A percentile compares a stretch with the other conserved stretches of the same genome.
Evolutionary conservation across 2,797 vertebrate species (phyloP).

Genomic region (Hybognathus amarus): DNA sequence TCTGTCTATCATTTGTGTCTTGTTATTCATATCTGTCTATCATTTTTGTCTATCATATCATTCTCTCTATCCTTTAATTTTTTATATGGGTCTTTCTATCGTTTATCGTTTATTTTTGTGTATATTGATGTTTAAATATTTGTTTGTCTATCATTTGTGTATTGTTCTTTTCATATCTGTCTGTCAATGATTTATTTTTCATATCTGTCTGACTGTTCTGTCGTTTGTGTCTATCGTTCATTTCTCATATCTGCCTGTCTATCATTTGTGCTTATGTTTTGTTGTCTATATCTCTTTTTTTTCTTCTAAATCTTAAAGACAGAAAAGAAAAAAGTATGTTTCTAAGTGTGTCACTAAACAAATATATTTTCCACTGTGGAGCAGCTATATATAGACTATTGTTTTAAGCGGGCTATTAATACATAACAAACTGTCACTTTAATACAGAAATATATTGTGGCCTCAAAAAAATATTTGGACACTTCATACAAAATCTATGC

Average conservation of each 20-base stretch:
- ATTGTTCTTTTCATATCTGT: background rate
- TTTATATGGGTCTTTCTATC: too few relatives aligned
- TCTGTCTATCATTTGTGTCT: background rate
- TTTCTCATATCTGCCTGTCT: background rate
- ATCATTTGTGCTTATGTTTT: background rate
- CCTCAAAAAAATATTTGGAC: constrained; percentile 3
- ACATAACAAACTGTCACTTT: background rate
- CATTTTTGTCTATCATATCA: too few relatives aligned
- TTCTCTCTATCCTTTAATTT: background rate
- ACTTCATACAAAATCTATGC: background rate
- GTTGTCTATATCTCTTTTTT: background rate
- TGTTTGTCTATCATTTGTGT: background rate
- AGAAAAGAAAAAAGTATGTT: constrained; percentile 24
- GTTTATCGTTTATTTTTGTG: too few relatives aligned
- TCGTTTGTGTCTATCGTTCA: background rate
- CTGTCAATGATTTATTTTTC: background rate
- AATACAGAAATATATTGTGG: background rate
- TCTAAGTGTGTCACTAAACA: constrained; percentile 20
- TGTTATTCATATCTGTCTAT: background rate
- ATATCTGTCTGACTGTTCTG: background rate
- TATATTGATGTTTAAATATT: too few relatives aligned
- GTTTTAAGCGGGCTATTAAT: constrained; percentile 35
- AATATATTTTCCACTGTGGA: background rate
- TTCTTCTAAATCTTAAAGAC: background rate
- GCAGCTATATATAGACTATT: constrained; percentile 40